Evolutionary conservation across 2,888 invertebrate genomes (phyloP), one percentile per base, ranked within the genome.

Genomic region (Melanargia galathea): DNA sequence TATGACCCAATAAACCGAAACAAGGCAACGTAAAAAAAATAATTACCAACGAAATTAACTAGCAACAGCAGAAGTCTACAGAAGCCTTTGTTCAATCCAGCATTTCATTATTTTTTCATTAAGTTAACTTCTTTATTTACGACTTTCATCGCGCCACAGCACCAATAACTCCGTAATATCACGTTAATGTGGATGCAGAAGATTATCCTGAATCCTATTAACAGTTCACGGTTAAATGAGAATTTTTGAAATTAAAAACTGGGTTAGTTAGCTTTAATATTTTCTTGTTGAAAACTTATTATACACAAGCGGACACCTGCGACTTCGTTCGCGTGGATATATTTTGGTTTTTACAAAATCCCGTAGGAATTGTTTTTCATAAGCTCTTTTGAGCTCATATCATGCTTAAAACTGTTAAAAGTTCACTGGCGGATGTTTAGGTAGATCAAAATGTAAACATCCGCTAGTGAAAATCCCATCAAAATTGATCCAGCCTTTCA

Each of bases 111-210:
- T 20, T 5, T 33, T 51, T 52, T 52, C 35, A 52, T 35, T 52
- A 35, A 20, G 33, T 52, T 35, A 20, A 13, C 35, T 52, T 52
- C 11, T 52, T 52, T 35, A 52, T 52, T 52, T 52, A 52, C 52
- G 52, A 20, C 11, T 2, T 7, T 2, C 20, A 1, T 1, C 49
- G 30, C 48, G n/a, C 20, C 20, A 4, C 6, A 16, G 45, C 20
- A 4, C 6, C 2, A 18, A 18, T 11, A 24, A 13, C 22, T 7
- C 45, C 4, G n/a, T 18, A 33, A 51, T 52, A 35, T 35, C 13
- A 20, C 10, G 13, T 35, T 52, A 35, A 52, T 18, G 35, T 20
- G 20, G 20, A 20, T 35, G 20, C 52, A 2, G 35, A 13, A 35
- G 52, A 35, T 52, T 35, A 52, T 52, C 52, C 18, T 52, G 10